phyloP scores from a whole-genome alignment of 2,113 vertebrate species.

The Hyla sarda region DNA sequence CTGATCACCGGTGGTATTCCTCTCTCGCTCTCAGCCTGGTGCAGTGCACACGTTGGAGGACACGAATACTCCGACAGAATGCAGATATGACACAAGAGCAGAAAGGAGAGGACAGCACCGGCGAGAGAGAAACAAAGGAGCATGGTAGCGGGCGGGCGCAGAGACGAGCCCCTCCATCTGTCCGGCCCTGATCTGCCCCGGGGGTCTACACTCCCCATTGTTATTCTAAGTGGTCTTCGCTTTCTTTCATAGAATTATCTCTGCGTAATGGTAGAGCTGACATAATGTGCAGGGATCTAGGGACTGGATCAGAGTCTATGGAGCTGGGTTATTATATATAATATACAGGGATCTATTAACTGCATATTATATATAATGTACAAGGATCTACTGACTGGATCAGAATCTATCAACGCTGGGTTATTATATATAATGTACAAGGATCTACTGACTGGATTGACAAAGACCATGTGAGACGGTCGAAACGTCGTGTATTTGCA shows the following conservation, averaged over 20 bases:
- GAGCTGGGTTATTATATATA: neutral
- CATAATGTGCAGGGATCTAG: neutral
- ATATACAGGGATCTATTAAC: neutral
- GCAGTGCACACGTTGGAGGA: slow-evolving; percentile 13
- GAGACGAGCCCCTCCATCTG: neutral
- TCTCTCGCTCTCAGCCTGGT: slow-evolving; percentile 1
- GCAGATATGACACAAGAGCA: slow-evolving; percentile 1
- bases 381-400: too few relatives aligned
- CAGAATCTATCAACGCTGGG: too few relatives aligned
- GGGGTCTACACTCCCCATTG: neutral
- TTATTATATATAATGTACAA: too few relatives aligned
- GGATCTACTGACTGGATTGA: too few relatives aligned
- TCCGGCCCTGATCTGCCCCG: neutral
- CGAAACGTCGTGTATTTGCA: too few relatives aligned
- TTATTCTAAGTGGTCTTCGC: neutral
- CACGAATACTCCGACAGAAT: slow-evolving; percentile 25
- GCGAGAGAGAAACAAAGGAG: slow-evolving; percentile 13
- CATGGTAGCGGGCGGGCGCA: too few relatives aligned
- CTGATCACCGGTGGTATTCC: neutral
- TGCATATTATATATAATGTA: too few relatives aligned
- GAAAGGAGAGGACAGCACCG: neutral
- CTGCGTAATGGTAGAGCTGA: too few relatives aligned
- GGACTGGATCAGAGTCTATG: too few relatives aligned
- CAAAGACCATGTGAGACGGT: too few relatives aligned
- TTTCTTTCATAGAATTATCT: neutral